Conservation (phyloP, 2,888 invertebrate genomes). For the Callinectes sapidus region DNA sequence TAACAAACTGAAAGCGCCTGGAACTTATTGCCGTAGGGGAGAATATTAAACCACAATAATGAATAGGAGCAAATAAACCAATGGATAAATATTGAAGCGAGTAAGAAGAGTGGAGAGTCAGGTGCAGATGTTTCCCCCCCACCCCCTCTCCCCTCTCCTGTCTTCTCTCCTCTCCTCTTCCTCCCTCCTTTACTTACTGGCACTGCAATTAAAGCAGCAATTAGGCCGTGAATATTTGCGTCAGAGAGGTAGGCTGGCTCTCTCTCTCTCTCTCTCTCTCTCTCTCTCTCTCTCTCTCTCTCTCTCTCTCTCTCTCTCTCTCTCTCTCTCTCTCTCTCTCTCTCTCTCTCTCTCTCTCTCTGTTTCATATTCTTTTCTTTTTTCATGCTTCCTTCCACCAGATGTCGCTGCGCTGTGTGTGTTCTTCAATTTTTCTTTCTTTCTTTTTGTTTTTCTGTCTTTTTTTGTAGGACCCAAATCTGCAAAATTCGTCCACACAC, state of each 20-base stretch:
- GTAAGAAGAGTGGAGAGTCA: neutral
- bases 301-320: neutral
- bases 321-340: no score
- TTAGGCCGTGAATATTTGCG: conserved; percentile 12
- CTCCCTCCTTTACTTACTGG: neutral
- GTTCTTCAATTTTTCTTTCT: no score
- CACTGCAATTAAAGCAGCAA: neutral
- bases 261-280: conserved; percentile 25
- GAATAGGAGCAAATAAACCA: neutral
- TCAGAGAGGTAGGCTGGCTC: conserved; percentile 3
- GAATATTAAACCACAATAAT: neutral
- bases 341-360: no score
- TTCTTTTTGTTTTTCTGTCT: neutral
- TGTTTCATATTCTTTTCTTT: neutral
- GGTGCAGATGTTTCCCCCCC: neutral
- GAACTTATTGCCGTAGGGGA: neutral
- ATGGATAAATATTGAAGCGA: neutral
- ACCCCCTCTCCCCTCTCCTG: neutral
- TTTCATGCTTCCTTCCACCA: neutral
- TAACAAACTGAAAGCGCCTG: neutral
- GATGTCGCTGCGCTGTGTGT: neutral
- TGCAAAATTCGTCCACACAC: neutral
- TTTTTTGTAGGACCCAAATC: neutral
- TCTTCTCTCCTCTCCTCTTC: neutral
- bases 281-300: conserved; percentile 23